Percentiles rank a stretch among this genome's conserved stretches.
phyloP scores from a whole-genome alignment of 2,797 vertebrate species.

The Coranthus polyacanthus region DNA sequence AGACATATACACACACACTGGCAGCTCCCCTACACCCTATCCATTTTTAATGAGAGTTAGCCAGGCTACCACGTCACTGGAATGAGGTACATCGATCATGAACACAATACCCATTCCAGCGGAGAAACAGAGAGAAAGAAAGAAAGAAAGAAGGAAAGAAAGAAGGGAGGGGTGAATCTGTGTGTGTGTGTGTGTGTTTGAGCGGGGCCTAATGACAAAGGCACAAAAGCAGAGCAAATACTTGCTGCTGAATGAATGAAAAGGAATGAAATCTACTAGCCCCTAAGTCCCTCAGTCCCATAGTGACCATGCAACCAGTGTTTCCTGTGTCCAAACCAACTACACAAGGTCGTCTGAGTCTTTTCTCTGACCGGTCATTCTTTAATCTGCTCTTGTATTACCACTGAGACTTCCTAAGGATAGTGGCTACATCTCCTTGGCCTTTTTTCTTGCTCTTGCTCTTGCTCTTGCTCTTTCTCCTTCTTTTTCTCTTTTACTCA shows the following conservation, averaged over 20 bases:
- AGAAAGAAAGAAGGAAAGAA: neutral
- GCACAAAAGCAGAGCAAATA: slow-evolving; percentile 72
- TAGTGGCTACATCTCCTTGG: slow-evolving; percentile 23
- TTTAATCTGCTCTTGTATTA: slow-evolving; percentile 66
- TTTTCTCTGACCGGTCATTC: slow-evolving; percentile 12
- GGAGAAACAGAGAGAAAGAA: slow-evolving; percentile 40
- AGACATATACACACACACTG: slow-evolving; percentile 30
- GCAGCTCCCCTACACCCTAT: slow-evolving; percentile 70
- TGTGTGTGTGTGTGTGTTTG: slow-evolving; percentile 25
- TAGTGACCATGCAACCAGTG: slow-evolving; percentile 48
- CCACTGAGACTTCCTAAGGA: slow-evolving; percentile 45
- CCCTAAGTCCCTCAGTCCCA: slow-evolving; percentile 23
- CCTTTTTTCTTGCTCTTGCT: slow-evolving; percentile 6
- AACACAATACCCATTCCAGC: slow-evolving; percentile 79
- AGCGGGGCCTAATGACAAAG: slow-evolving; percentile 58
- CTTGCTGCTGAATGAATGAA: slow-evolving; percentile 63
- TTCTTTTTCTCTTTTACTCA: slow-evolving; percentile 17
- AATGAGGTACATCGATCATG: slow-evolving; percentile 95
- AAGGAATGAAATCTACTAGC: slow-evolving; percentile 47
- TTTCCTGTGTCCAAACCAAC: slow-evolving; percentile 37
- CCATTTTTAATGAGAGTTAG: slow-evolving; percentile 94
- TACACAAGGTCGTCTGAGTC: slow-evolving; percentile 31
- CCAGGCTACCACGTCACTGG: slow-evolving; percentile 88
- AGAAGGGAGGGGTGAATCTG: slow-evolving; percentile 19
- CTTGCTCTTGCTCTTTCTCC: slow-evolving; percentile 1